These are phyloP conservation scores for Arenicola marina DNA, from an alignment of 2,888 invertebrate genomes.

Conservation along the genomic window DNA sequence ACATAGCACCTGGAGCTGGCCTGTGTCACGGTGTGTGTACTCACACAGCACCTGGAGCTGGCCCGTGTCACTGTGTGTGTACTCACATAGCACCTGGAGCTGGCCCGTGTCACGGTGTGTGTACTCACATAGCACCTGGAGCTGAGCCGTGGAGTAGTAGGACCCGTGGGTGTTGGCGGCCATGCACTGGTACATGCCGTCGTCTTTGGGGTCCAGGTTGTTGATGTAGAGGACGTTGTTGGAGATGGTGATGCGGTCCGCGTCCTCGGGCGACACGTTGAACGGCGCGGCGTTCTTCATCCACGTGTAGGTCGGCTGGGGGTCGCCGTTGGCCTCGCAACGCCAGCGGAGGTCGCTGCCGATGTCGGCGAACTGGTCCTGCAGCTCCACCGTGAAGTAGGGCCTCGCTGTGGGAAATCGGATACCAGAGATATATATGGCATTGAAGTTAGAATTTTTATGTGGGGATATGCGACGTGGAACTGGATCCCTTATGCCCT, in stretches of 20 bases:
- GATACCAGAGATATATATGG: not conserved
- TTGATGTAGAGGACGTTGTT: conserved; percentile 41
- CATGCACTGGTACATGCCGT: conserved; percentile 93
- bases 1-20: too few species aligned
- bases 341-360: conserved; percentile 25
- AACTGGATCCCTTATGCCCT: too few species aligned
- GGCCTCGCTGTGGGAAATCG: conserved; percentile 28
- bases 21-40: too few species aligned
- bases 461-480: too few species aligned
- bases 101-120: too few species aligned
- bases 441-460: too few species aligned
- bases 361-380: conserved; percentile 25
- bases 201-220: conserved; percentile 65
- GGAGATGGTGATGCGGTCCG: conserved; percentile 10
- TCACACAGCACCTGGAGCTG: too few species aligned
- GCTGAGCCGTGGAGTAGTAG: conserved; percentile 84
- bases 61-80: too few species aligned
- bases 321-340: conserved; percentile 27
- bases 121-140: conserved; percentile 80
- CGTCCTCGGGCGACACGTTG: conserved; percentile 16
- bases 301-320: conserved; percentile 22
- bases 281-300: conserved; percentile 19
- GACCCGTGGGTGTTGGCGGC: conserved; percentile 86
- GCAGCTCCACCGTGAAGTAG: conserved; percentile 23
- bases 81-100: too few species aligned